Evolutionary conservation across 2,113 vertebrate species (phyloP).

Genomic region (Copsychus sechellarum): DNA sequence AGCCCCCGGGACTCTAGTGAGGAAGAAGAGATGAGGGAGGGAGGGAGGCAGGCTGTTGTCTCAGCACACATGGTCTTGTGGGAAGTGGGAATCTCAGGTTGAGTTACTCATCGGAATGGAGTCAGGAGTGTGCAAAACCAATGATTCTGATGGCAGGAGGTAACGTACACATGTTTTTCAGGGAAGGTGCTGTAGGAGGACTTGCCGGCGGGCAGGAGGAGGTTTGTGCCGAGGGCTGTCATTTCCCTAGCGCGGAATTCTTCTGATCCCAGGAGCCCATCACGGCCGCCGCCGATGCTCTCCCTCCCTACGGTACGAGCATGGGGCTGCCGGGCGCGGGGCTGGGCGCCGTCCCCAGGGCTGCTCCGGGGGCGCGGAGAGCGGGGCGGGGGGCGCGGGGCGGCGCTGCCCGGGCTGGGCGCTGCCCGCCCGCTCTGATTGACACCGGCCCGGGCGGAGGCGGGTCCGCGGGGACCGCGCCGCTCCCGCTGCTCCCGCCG

Average conservation of each 20-base stretch:
- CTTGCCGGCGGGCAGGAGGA: neutral
- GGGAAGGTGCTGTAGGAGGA: constrained; percentile 32
- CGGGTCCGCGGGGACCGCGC: too few species aligned
- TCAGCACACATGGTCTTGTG: constrained; percentile 13
- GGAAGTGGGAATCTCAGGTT: constrained; percentile 46
- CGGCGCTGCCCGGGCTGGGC: too few species aligned
- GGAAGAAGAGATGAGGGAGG: neutral
- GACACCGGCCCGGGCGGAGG: too few species aligned
- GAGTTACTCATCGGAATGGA: constrained; percentile 47
- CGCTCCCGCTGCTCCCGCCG: too few species aligned
- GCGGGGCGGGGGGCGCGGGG: too few species aligned
- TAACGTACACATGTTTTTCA: constrained; percentile 1
- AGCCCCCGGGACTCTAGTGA: neutral
- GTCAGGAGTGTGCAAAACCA: constrained; percentile 24
- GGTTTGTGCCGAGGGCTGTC: neutral
- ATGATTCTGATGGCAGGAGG: constrained; percentile 7
- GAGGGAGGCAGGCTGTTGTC: neutral
- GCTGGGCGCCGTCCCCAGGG: neutral
- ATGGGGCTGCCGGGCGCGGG: neutral
- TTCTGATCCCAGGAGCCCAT: neutral
- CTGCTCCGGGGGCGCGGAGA: too few species aligned
- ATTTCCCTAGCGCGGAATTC: neutral
- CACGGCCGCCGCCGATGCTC: neutral
- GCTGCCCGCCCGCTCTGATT: too few species aligned
- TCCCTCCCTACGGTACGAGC: neutral